A percentile compares a stretch with the other conserved stretches of the same genome.
These are phyloP conservation scores for Trichosurus vulpecula DNA, from an alignment of 2,797 vertebrate genomes.

Conservation along the genomic window DNA sequence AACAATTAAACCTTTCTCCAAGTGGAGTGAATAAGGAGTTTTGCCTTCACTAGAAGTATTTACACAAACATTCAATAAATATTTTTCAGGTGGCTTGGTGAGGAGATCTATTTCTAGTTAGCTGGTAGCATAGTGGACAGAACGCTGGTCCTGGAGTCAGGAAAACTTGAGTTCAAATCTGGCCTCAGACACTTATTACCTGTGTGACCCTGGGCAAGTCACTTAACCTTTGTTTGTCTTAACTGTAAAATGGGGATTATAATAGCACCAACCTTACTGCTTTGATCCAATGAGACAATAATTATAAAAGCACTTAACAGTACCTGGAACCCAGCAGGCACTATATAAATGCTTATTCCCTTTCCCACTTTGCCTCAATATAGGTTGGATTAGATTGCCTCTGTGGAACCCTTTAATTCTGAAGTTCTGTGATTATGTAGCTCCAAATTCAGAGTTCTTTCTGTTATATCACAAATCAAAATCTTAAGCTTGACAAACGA, in stretches of 20 bases:
- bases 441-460: neutral
- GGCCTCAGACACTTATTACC: neutral
- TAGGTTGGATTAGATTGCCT: neutral
- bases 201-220: neutral
- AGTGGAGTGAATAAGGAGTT: neutral
- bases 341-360: neutral
- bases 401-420: neutral
- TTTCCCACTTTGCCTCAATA: neutral
- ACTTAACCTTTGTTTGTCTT: neutral
- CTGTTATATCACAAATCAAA: neutral
- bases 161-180: neutral
- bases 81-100: neutral
- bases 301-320: neutral
- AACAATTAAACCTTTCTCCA: neutral
- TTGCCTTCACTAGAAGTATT: neutral
- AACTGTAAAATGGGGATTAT: neutral
- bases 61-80: neutral
- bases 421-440: neutral
- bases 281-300: neutral
- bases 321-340: neutral
- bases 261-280: neutral
- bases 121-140: neutral
- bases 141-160: neutral
- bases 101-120: neutral
- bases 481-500: neutral